Conservation (phyloP, 1,140 invertebrate genomes). For the Drosophila malerkotliana region DNA sequence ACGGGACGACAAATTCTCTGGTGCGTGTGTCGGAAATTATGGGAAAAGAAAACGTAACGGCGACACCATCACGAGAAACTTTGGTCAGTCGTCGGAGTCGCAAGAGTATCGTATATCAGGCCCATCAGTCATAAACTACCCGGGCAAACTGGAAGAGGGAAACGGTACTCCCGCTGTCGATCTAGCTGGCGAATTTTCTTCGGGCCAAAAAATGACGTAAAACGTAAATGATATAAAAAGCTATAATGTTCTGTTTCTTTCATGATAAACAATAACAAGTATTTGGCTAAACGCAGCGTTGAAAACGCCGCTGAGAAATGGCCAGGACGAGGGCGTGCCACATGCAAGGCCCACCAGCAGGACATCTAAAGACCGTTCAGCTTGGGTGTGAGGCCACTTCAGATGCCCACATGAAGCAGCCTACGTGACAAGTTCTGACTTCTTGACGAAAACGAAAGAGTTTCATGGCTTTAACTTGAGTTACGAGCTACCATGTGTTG, state of each 20-base stretch:
- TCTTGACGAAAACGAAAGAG: background rate
- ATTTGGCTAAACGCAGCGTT: slow-evolving; percentile 43
- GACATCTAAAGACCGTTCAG: slow-evolving; percentile 39
- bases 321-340: slow-evolving; percentile 50
- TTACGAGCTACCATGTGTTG: background rate
- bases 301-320: slow-evolving; percentile 37
- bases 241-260: slow-evolving; percentile 73
- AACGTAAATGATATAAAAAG: slow-evolving; percentile 79
- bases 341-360: slow-evolving; percentile 54
- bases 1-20: slow-evolving; percentile 27
- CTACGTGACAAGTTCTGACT: slow-evolving; percentile 28
- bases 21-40: slow-evolving; percentile 60
- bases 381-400: slow-evolving; percentile 28
- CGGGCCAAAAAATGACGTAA: slow-evolving; percentile 58
- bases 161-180: slow-evolving; percentile 7
- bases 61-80: slow-evolving; percentile 30
- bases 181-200: slow-evolving; percentile 46
- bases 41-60: slow-evolving; percentile 1
- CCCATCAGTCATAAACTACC: slow-evolving; percentile 76
- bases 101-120: slow-evolving; percentile 66
- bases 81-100: slow-evolving; percentile 39
- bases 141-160: slow-evolving; percentile 20
- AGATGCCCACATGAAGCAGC: slow-evolving; percentile 10
- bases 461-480: background rate
- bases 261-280: slow-evolving; percentile 75